phyloP scores from a whole-genome alignment of 2,113 vertebrate species.

The Theropithecus gelada region DNA sequence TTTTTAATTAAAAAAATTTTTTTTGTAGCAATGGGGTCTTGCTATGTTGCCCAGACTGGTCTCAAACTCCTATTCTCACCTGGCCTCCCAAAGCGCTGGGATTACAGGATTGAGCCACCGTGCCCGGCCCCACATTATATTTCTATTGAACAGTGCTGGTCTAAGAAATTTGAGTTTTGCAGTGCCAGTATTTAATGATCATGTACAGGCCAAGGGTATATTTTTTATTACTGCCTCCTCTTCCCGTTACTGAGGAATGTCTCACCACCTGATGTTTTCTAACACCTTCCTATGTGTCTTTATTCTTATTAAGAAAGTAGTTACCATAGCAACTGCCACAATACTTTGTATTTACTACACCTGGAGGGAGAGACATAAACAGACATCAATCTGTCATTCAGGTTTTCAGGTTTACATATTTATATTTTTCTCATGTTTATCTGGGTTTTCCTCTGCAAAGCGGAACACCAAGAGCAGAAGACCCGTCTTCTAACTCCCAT shows the following conservation, averaged over 20 bases:
- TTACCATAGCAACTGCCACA: constrained; percentile 31
- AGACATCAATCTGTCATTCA: background rate
- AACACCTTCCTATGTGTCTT: background rate
- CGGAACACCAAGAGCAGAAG: background rate
- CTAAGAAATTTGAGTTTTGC: background rate
- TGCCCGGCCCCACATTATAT: background rate
- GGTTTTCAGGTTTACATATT: background rate
- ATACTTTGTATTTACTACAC: constrained; percentile 27
- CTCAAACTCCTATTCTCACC: too few relatives aligned
- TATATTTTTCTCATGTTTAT: background rate
- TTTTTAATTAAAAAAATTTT: background rate
- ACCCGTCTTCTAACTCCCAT: background rate
- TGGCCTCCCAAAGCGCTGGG: too few relatives aligned
- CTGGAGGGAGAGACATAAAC: constrained; percentile 14
- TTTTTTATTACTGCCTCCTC: background rate
- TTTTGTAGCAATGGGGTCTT: background rate
- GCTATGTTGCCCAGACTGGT: too few relatives aligned
- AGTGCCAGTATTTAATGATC: background rate
- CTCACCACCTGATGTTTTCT: background rate
- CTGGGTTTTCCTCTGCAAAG: constrained; percentile 16
- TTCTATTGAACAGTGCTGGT: background rate
- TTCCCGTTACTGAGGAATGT: background rate
- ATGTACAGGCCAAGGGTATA: background rate
- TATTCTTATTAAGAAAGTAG: constrained; percentile 4
- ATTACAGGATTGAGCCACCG: too few relatives aligned